Evolutionary conservation across 2,888 invertebrate genomes (phyloP).

Genomic region (Prosopocoilus inquinatus): DNA sequence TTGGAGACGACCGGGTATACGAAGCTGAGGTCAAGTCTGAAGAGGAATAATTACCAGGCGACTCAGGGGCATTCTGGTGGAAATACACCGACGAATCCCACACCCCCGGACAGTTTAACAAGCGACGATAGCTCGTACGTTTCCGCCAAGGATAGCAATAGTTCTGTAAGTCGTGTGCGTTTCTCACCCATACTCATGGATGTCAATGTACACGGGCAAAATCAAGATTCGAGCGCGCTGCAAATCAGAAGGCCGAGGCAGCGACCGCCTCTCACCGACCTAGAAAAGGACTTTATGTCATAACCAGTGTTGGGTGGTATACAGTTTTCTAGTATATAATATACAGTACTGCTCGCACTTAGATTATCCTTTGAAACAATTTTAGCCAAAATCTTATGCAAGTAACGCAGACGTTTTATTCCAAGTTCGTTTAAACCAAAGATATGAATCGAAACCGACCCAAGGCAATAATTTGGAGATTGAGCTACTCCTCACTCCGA

Average conservation of each 20-base stretch:
- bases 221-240: conserved; percentile 55
- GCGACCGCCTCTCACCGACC: conserved; percentile 55
- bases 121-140: conserved; percentile 88
- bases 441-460: too few species aligned
- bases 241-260: conserved; percentile 51
- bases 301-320: conserved; percentile 42
- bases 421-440: too few species aligned
- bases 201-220: conserved; percentile 56
- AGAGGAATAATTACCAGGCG: conserved; percentile 61
- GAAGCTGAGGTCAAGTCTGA: conserved; percentile 75
- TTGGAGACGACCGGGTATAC: conserved; percentile 63
- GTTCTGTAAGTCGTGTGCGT: conserved; percentile 70
- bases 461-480: too few species aligned
- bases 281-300: conserved; percentile 58
- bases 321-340: background rate
- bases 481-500: too few species aligned
- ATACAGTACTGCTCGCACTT: too few species aligned
- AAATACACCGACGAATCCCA: conserved; percentile 76
- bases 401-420: too few species aligned
- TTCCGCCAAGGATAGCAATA: conserved; percentile 71
- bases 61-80: conserved; percentile 29
- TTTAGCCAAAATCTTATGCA: too few species aligned
- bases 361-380: too few species aligned
- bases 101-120: conserved; percentile 80
- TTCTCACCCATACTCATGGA: conserved; percentile 75